Conservation (phyloP, 2,113 vertebrate genomes). For the Tyrannus savana region DNA sequence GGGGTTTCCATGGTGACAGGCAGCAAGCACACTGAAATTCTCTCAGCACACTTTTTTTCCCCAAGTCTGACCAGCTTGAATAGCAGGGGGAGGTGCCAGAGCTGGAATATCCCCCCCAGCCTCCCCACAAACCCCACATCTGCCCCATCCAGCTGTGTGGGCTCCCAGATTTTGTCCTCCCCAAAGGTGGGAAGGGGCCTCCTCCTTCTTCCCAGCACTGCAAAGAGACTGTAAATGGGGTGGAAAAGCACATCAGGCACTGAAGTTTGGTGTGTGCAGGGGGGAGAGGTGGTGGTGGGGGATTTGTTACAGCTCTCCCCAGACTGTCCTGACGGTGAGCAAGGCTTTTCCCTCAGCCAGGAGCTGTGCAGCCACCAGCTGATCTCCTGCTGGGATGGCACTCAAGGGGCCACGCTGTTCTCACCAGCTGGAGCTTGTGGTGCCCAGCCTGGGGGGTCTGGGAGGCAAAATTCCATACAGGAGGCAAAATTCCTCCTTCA, state of each 20-base stretch:
- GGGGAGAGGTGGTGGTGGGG: background rate
- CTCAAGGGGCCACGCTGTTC: fast-evolving
- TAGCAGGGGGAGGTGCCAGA: background rate
- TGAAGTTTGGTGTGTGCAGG: background rate
- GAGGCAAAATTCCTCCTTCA: background rate
- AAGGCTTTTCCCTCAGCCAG: background rate
- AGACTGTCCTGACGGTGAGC: background rate
- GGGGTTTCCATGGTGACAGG: constrained; percentile 40
- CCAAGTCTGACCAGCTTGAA: background rate
- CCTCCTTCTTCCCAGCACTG: background rate
- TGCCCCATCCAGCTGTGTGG: background rate
- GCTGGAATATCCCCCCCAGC: background rate
- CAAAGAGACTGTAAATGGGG: background rate
- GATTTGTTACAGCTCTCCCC: background rate
- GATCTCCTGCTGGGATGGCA: background rate
- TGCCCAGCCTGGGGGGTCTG: background rate
- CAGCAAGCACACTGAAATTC: background rate
- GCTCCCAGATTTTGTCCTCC: background rate
- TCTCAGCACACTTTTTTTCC: background rate
- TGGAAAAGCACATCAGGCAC: background rate
- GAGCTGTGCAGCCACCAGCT: background rate
- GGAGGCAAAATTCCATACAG: background rate
- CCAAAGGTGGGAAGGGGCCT: background rate
- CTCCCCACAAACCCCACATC: background rate
- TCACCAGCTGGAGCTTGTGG: background rate